Evolutionary conservation across 2,888 invertebrate genomes (phyloP), one percentile per base, ranked within the genome.

Genomic region (Entomobrya multifasciata): DNA sequence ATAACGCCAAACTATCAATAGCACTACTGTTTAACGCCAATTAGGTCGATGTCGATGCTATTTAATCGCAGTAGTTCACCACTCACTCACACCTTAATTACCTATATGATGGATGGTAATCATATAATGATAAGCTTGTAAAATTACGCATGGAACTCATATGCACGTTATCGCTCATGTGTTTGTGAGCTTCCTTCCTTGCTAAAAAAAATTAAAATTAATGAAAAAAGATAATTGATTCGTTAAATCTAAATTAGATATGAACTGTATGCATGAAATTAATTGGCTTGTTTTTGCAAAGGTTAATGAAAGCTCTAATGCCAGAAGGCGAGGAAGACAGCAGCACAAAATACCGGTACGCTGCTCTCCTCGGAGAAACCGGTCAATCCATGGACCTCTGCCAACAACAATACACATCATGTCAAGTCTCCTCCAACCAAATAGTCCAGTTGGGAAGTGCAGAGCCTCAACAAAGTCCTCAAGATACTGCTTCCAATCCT

Each of bases 231-330:
- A n/a, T n/a, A n/a, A n/a, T n/a, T n/a, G n/a, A n/a, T n/a, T n/a
- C n/a, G n/a, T n/a, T n/a, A n/a, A n/a, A n/a, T n/a, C n/a, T n/a
- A n/a, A n/a, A n/a, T n/a, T n/a, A n/a, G n/a, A 13, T 10, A 8
- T 11, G 3, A 57, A 57, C 20, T 57, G 1, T 17, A 6, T 6
- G 36, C 17, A 27, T 30, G 36, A 36, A 47, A 22, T 22, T 22
- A n/a, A 10, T 17, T 72, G 20, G 22, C 47, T 47, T 72, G 3
- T 44, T 62, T 62, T 27, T 25, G 60, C 20, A 57, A 55, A 89
- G 89, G 47, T 72, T 89, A 41, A 89, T 89, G 89, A 87, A 88
- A 74, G 85, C 85, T 3, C 62, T 89, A 17, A 81, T 89, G 87
- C 89, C 89, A 1, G 85, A 82, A 70, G 84, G 78, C 22, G 87